Percentiles rank a stretch among this genome's conserved stretches.
Conservation (phyloP, 2,113 vertebrate species). For the Piprites chloris region DNA sequence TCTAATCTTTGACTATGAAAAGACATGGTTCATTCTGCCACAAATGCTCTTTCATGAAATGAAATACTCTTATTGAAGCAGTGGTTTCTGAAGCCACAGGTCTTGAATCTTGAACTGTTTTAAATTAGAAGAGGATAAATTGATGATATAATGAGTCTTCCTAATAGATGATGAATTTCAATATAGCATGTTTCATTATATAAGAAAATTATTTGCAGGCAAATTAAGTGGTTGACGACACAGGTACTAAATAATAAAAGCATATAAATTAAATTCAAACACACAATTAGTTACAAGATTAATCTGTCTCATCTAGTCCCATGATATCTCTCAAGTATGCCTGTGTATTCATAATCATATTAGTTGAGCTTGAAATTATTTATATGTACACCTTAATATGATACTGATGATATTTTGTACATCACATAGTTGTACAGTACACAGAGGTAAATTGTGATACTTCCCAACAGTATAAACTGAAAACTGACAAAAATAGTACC, state of each 20-base stretch:
- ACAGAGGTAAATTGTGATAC: neutral
- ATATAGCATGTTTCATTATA: constrained; percentile 24
- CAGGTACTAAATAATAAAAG: constrained; percentile 62
- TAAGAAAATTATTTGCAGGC: constrained; percentile 25
- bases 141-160: constrained; percentile 5
- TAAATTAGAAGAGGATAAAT: neutral
- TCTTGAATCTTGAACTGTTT: constrained; percentile 11
- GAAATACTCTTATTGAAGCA: neutral
- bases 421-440: neutral
- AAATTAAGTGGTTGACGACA: constrained; percentile 64
- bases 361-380: constrained; percentile 14
- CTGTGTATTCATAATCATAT: neutral
- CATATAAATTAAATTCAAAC: constrained; percentile 48
- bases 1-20: neutral
- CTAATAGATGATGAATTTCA: constrained; percentile 49
- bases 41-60: neutral
- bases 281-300: constrained; percentile 33
- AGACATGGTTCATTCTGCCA: neutral
- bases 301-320: neutral
- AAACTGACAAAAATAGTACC: neutral
- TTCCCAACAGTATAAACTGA: neutral
- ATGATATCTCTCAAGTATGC: neutral
- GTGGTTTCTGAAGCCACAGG: neutral
- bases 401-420: neutral
- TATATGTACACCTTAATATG: neutral